A percentile compares a stretch with the other conserved stretches of the same genome.
phyloP scores from a whole-genome alignment of 2,888 invertebrate species.

The Amphipoea lucens region DNA sequence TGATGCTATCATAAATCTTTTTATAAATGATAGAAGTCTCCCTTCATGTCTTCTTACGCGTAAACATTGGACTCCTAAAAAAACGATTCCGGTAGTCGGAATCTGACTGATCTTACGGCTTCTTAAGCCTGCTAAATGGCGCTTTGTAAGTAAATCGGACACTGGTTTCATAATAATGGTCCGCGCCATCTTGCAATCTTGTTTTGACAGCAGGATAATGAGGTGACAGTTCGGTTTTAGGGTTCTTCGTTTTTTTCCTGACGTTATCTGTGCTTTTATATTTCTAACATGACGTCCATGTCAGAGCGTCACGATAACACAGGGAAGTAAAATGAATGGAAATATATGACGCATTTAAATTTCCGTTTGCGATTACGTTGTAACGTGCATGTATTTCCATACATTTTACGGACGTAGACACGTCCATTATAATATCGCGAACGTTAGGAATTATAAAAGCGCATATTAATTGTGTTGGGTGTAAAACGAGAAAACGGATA shows the following conservation, averaged over 20 bases:
- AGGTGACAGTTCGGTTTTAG: no score
- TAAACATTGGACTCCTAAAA: constrained; percentile 67
- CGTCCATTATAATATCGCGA: neutral
- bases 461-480: neutral
- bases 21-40: constrained; percentile 62
- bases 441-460: neutral
- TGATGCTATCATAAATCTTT: constrained; percentile 66
- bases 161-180: neutral
- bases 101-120: constrained; percentile 41
- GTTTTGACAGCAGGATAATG: no score
- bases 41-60: constrained; percentile 64
- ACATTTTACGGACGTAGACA: neutral
- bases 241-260: neutral
- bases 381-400: neutral
- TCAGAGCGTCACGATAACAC: neutral
- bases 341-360: neutral
- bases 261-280: neutral
- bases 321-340: neutral
- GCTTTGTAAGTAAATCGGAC: constrained; percentile 19
- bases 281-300: neutral
- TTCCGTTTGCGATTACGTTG: neutral
- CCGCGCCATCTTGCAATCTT: neutral
- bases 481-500: neutral
- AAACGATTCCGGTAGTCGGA: constrained; percentile 48
- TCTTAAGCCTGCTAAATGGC: constrained; percentile 21